Percentiles rank a stretch among this genome's conserved stretches.
These are phyloP conservation scores for Tryphoninae sp. DNA, from an alignment of 2,888 invertebrate genomes.

Conservation along the genomic window DNA sequence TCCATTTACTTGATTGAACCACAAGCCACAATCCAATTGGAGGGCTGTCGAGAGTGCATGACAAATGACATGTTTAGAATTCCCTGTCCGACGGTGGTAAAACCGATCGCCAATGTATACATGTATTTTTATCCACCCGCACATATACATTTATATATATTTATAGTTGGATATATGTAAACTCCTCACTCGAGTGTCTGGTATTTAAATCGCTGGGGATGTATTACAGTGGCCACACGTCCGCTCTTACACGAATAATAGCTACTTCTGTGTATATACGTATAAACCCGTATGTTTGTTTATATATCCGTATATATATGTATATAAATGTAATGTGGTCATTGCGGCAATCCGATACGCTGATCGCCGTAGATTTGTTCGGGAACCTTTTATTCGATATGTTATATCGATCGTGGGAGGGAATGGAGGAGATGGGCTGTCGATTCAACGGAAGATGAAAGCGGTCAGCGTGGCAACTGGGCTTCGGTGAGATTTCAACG, in stretches of 20 bases:
- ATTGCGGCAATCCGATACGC: slow-evolving; percentile 16
- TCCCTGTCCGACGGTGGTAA: slow-evolving; percentile 60
- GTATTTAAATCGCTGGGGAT: slow-evolving; percentile 57
- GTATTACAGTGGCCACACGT: slow-evolving; percentile 45
- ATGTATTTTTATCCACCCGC: background rate
- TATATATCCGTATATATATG: background rate
- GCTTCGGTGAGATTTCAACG: slow-evolving; percentile 47
- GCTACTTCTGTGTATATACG: slow-evolving; percentile 20
- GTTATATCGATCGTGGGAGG: slow-evolving; percentile 43
- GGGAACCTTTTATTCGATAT: slow-evolving; percentile 54
- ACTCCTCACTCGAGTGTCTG: slow-evolving; percentile 1
- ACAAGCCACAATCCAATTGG: slow-evolving; percentile 64
- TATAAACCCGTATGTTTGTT: slow-evolving; percentile 6
- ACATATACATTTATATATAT: background rate
- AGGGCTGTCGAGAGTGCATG: slow-evolving; percentile 64
- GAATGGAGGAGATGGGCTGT: background rate
- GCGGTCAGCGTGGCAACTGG: slow-evolving; percentile 31
- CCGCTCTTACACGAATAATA: slow-evolving; percentile 20
- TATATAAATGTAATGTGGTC: background rate
- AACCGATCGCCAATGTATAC: slow-evolving; percentile 60
- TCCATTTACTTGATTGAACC: slow-evolving; percentile 64
- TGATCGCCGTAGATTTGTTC: slow-evolving; percentile 32
- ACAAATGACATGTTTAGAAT: slow-evolving; percentile 65
- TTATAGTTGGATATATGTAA: background rate
- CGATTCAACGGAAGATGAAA: slow-evolving; percentile 30